Percentiles rank a stretch among this genome's conserved stretches.
Conservation (phyloP, 2,113 vertebrate genomes). For the Oncorhynchus gorbuscha region DNA sequence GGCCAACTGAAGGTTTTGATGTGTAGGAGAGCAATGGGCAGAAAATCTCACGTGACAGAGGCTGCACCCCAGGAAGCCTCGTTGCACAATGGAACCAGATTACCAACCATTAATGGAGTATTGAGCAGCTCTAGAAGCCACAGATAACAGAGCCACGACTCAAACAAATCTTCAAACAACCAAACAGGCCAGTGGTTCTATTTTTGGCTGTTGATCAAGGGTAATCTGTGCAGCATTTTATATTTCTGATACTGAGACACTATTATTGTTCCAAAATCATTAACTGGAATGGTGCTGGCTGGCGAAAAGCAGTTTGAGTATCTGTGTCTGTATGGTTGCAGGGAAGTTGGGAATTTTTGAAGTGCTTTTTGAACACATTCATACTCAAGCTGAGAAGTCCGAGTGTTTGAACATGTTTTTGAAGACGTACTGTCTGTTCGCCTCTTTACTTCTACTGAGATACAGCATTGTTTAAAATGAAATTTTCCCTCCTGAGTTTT, state of each 20-base stretch:
- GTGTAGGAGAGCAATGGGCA: neutral
- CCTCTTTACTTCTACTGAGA: conserved; percentile 40
- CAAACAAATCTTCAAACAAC: conserved; percentile 36
- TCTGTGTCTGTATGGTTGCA: conserved; percentile 6
- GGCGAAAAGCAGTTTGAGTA: neutral
- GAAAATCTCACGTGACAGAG: conserved; percentile 4
- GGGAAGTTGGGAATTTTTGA: conserved; percentile 29
- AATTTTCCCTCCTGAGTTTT: conserved; percentile 1
- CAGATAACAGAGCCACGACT: conserved; percentile 20
- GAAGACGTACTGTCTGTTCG: conserved; percentile 11
- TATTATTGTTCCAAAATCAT: conserved; percentile 53
- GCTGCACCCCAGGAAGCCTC: conserved; percentile 15
- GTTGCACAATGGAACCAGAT: conserved; percentile 43
- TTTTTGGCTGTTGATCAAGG: conserved; percentile 52
- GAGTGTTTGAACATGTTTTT: conserved; percentile 31
- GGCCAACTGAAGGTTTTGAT: conserved; percentile 21
- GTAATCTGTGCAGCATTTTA: conserved; percentile 14
- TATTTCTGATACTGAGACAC: conserved; percentile 29
- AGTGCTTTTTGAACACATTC: conserved; percentile 22
- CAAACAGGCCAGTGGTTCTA: conserved; percentile 54
- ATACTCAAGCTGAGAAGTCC: conserved; percentile 37
- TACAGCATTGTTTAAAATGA: conserved; percentile 25
- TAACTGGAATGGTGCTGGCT: conserved; percentile 50
- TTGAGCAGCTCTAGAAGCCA: conserved; percentile 22
- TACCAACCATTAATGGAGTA: conserved; percentile 49